These are phyloP conservation scores for Mohoua ochrocephala DNA, from an alignment of 2,113 vertebrate genomes.

Conservation along the genomic window DNA sequence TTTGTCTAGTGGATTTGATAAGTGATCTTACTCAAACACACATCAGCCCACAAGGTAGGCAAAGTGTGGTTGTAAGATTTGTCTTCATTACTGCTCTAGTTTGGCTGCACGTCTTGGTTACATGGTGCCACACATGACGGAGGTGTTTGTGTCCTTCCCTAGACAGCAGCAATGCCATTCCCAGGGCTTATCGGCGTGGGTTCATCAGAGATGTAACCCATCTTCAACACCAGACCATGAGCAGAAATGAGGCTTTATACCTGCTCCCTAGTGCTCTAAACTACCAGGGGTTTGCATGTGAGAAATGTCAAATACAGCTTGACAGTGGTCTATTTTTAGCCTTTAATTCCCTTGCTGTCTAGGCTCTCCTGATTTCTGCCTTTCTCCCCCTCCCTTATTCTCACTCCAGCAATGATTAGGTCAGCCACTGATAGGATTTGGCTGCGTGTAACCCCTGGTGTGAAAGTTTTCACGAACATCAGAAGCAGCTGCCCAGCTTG, in stretches of 20 bases:
- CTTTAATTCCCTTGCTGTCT: background rate
- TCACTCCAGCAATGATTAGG: background rate
- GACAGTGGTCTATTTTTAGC: background rate
- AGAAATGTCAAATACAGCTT: background rate
- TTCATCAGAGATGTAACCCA: background rate
- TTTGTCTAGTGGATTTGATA: background rate
- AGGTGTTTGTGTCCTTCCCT: background rate
- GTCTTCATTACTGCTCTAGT: background rate
- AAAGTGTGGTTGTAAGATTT: background rate
- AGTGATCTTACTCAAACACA: background rate
- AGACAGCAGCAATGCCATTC: background rate
- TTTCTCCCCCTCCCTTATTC: background rate
- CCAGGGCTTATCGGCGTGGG: background rate
- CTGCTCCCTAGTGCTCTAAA: background rate
- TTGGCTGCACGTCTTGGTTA: background rate
- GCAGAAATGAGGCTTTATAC: background rate
- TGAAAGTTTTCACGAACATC: background rate
- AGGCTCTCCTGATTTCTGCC: background rate
- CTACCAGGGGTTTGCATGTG: background rate
- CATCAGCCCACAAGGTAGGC: background rate
- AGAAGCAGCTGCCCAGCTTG: background rate
- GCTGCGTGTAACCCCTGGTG: background rate
- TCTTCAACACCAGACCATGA: background rate
- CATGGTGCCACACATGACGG: accelerated
- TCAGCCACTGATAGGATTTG: background rate